Evolutionary conservation across 2,888 invertebrate genomes (phyloP), one percentile per base, ranked within the genome.

Genomic region (Polyommatus iphigenia): DNA sequence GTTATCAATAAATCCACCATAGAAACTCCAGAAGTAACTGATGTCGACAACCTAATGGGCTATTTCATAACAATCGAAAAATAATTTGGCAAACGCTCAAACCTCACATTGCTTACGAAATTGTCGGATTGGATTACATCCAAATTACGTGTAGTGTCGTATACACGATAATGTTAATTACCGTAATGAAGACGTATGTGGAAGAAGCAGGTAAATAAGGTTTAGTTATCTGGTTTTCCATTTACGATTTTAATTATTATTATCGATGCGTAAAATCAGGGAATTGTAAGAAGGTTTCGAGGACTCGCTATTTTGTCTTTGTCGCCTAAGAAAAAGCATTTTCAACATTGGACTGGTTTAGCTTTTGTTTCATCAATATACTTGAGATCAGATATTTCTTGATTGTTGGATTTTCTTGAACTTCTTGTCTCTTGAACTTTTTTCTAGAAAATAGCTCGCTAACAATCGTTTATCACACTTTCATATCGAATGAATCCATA

Each of bases 31-130:
- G 29, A 67, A 32, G 67, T 29, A 32, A 15, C 15, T 29, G 29
- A 67, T 67, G 67, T 67, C 29, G 67, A 67, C 18, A 67, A 32
- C 67, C 29, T 15, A 62, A 67, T 32, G 18, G 18, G 29, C n/a
- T 46, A 50, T 73, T 73, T 73, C 50, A 24, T 73, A 73, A 50
- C 73, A 73, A 73, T 73, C 73, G 50, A 20, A 73, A 24, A 75
- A 50, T 54, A 73, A 50, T 29, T 29, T 75, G 75, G 75, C 75
- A 29, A 20, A 7, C 18, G 29, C 50, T 75, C 75, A 54, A 29
- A 54, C 7, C 15, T 67, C 67, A 15, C 29, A 24, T 75, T 54
- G 46, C 54, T 29, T 24, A 29, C 8, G 20, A 50, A 50, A 18
- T 41, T 41, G 10, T 72, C 18, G 20, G 29, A 29, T 54, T 75